Evolutionary conservation across 1,140 invertebrate genomes (phyloP), one percentile per base, ranked within the genome.

Genomic region (Pogonomyrmex californicus): DNA sequence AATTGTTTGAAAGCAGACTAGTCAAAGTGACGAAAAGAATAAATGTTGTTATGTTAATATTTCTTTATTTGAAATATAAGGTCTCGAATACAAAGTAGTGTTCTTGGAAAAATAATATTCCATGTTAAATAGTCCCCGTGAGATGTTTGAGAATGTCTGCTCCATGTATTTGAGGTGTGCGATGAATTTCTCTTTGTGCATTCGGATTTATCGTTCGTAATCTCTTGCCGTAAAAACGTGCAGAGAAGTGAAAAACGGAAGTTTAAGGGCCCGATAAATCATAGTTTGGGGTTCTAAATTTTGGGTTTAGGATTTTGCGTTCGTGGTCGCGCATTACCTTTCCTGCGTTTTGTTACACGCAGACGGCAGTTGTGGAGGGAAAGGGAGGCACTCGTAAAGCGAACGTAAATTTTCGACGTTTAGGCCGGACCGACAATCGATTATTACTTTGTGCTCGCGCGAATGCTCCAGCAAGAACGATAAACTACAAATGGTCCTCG

Each of bases 391-490:
- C 91, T 92, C 92, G 90, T 92, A 92, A 93, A 92, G 86, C 70
- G 77, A 88, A 87, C 90, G 88, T 92, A 93, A 91, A 93, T 93
- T 93, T 93, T 91, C 91, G 87, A 85, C 87, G 87, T 90, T 92
- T 86, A 86, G 85, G 68, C 65, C 65, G 85, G 23, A 81, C 87
- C 75, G 87, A 87, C 90, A 90, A 91, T 93, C 91, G 91, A 92
- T 91, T 93, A 91, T 92, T 92, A 92, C 88, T 89, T 86, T 85
- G 88, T 79, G 78, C 87, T 91, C 73, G 86, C 70, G 77, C 51
- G 87, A 86, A 90, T 87, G 86, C 66, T 86, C 78, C 36, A 82
- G 81, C 58, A 81, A 65, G 49, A 78, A 85, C 86, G 88, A 89
- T 90, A 89, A 90, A 89, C 76, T 65, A 90, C 77, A 17, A 87